Evolutionary conservation across 2,888 invertebrate species (phyloP), one percentile per base, ranked within the genome.

Genomic region (Pammene aurita): DNA sequence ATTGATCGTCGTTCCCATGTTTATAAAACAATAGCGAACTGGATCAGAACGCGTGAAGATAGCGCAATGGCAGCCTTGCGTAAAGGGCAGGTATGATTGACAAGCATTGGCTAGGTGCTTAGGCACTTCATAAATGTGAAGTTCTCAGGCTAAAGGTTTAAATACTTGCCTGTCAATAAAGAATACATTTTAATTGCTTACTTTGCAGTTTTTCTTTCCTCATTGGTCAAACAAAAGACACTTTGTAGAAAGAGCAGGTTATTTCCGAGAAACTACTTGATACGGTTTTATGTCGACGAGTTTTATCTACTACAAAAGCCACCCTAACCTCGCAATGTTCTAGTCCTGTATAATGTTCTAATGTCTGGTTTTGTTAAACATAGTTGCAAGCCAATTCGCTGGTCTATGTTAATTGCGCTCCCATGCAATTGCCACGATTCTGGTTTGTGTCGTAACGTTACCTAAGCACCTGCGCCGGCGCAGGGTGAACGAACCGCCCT

Each of bases 361-460:
- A n/a, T n/a, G n/a, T n/a, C n/a, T n/a, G n/a, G n/a, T n/a, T n/a
- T n/a, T n/a, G 50, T 50, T 5, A 18, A 10, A 62, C 50, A 62
- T 26, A 52, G 62, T 62, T 18, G 18, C 62, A 41, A 50, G 41
- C 41, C 9, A 52, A 62, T 62, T 52, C 62, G 50, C 62, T 52
- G 38, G 41, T 41, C 62, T 62, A 62, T 26, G 62, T 41, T 62
- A 62, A 62, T 62, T 62, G 62, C 18, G 61, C 62, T 62, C 62
- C 62, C 62, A 62, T 62, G 62, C 62, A 52, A 62, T 60, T 50
- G 61, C 41, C 14, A 52, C 62, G 38, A 62, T 62, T 46, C 62
- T 26, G 62, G 62, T 62, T 62, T 62, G 62, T 62, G 62, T 62
- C 62, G 62, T 62, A 62, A 62, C 52, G 50, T 62, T 62, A 62